These are phyloP conservation scores for Pseudotriccus pelzelni DNA, from an alignment of 2,797 vertebrate species.

Conservation along the genomic window DNA sequence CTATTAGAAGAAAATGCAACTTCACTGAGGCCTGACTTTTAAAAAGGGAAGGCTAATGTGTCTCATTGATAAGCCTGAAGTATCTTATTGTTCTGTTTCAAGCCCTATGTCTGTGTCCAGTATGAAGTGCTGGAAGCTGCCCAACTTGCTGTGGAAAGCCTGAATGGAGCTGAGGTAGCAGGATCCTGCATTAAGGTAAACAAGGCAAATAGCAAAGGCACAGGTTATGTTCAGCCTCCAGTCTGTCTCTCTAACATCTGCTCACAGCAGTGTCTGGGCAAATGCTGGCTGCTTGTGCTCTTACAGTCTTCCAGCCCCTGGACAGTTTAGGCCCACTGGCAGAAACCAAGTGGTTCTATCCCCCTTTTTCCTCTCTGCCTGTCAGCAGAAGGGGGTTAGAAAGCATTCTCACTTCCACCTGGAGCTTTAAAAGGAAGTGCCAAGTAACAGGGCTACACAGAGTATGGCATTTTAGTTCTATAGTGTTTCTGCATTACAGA, in stretches of 20 bases:
- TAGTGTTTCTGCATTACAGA: neutral
- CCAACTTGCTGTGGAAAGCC: slow-evolving; percentile 77
- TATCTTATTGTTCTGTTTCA: neutral
- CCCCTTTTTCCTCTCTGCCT: neutral
- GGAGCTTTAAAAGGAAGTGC: neutral
- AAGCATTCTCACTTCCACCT: neutral
- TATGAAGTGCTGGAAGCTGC: slow-evolving; percentile 86
- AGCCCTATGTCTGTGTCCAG: slow-evolving; percentile 83
- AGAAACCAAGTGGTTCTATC: neutral
- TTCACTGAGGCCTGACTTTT: neutral
- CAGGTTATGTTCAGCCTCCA: neutral
- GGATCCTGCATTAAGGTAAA: slow-evolving; percentile 81
- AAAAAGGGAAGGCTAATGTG: neutral
- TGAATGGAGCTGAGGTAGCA: slow-evolving; percentile 75
- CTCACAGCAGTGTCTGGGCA: neutral
- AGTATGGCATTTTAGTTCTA: neutral
- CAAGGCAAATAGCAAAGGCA: neutral
- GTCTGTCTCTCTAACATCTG: accelerated
- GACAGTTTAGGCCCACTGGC: neutral
- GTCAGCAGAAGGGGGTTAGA: neutral
- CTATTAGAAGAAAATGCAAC: neutral
- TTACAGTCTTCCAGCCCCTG: neutral
- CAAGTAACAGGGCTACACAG: neutral
- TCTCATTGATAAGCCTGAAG: neutral
- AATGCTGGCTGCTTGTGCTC: neutral